Percentiles rank a stretch among this genome's conserved stretches.
Evolutionary conservation across 35 echinoderm and acorn worm species (phyloP).

Genomic region (Lytechinus variegatus): DNA sequence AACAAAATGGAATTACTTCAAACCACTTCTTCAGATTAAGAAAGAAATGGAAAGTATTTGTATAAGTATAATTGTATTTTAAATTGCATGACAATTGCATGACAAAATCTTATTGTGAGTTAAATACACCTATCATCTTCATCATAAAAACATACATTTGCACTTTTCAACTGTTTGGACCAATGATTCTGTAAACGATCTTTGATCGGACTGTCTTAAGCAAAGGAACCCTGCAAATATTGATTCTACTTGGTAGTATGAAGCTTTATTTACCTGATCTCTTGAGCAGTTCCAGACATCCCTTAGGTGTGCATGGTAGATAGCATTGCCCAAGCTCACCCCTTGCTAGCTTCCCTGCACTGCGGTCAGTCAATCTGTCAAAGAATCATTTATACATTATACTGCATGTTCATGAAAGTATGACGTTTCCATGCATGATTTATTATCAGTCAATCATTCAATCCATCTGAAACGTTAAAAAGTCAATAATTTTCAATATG

Average conservation of each 20-base stretch:
- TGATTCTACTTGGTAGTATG: neutral
- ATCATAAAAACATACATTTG: neutral
- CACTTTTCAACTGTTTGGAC: neutral
- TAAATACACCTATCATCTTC: neutral
- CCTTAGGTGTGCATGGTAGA: constrained; percentile 92
- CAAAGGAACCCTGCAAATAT: neutral
- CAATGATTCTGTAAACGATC: neutral
- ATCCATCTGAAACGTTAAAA: neutral
- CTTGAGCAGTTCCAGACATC: constrained; percentile 90
- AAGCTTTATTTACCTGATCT: constrained; percentile 73
- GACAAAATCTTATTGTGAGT: neutral
- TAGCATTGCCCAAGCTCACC: constrained; percentile 90
- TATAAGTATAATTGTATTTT: too few relatives aligned
- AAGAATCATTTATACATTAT: neutral
- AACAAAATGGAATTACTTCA: too few relatives aligned
- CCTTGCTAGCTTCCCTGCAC: constrained; percentile 91
- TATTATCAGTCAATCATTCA: neutral
- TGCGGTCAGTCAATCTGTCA: constrained; percentile 77
- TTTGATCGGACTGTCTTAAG: neutral
- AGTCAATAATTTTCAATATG: neutral
- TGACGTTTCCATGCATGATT: too few relatives aligned
- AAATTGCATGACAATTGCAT: too few relatives aligned
- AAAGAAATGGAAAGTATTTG: too few relatives aligned
- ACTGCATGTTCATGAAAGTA: too few relatives aligned
- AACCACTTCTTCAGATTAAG: too few relatives aligned